A percentile compares a stretch with the other conserved stretches of the same genome.
phyloP scores from a whole-genome alignment of 1,140 invertebrate species.

The Hyphantria cunea region DNA sequence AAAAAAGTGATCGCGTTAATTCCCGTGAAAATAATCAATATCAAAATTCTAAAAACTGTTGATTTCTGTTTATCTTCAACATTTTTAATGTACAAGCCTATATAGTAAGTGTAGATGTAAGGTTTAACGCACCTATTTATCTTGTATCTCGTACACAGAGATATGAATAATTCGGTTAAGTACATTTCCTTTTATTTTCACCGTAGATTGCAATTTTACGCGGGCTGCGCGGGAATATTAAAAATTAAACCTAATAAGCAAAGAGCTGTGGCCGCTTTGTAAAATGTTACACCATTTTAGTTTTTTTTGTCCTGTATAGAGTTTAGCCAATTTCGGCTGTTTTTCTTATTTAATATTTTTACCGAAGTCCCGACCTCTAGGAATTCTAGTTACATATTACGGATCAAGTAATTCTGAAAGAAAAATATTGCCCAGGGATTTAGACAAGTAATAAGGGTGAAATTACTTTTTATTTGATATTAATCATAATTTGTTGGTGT shows the following conservation, averaged over 20 bases:
- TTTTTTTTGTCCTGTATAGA: constrained; percentile 1
- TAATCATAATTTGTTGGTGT: no score
- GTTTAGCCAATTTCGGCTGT: background rate
- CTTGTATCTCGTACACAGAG: constrained; percentile 4
- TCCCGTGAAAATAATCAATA: no score
- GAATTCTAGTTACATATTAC: no score
- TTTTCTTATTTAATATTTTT: background rate
- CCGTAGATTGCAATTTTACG: constrained; percentile 68
- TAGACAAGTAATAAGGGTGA: no score
- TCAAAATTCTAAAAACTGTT: no score
- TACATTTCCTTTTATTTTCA: constrained; percentile 42
- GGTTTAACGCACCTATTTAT: background rate
- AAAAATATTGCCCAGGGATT: background rate
- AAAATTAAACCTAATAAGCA: constrained; percentile 76
- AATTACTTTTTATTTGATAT: no score
- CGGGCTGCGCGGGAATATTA: constrained; percentile 64
- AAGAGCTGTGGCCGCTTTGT: constrained; percentile 49
- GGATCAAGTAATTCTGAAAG: no score
- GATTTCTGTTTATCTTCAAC: no score
- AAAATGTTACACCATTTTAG: constrained; percentile 28
- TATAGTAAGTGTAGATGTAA: no score
- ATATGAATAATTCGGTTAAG: constrained; percentile 38
- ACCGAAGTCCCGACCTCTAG: background rate
- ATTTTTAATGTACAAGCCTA: no score
- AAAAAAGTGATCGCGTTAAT: no score